Conservation (phyloP, 2,888 invertebrate genomes). For the Andrena hattorfiana region DNA sequence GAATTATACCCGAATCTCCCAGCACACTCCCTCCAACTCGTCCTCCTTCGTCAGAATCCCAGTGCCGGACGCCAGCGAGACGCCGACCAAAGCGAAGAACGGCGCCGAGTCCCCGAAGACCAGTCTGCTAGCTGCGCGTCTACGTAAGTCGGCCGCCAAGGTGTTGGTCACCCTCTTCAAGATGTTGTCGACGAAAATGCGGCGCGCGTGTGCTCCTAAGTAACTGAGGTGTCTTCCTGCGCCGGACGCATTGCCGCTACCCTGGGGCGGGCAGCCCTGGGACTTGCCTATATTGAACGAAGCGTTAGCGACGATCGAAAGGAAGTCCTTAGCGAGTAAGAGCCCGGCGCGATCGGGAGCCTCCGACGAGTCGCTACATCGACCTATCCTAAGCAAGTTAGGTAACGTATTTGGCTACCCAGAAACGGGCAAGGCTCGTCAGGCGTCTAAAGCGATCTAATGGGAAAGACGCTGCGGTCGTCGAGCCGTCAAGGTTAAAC, state of each 20-base stretch:
- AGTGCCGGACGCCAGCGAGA: slow-evolving; percentile 90
- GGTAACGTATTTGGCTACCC: background rate
- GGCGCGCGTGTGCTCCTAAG: slow-evolving; percentile 88
- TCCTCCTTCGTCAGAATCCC: slow-evolving; percentile 92
- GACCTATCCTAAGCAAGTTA: background rate
- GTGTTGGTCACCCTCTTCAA: slow-evolving; percentile 89
- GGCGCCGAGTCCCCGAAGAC: slow-evolving; percentile 90
- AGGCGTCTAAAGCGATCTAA: background rate
- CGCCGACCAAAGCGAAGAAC: slow-evolving; percentile 91
- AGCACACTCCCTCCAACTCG: slow-evolving; percentile 91
- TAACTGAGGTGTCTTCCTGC: slow-evolving; percentile 79
- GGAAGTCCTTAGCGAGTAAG: background rate
- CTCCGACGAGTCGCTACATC: no score
- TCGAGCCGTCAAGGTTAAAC: slow-evolving; percentile 8
- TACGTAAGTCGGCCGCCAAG: slow-evolving; percentile 88
- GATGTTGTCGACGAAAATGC: slow-evolving; percentile 90
- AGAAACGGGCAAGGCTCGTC: no score
- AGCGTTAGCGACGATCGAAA: background rate
- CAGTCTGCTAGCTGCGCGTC: slow-evolving; percentile 87
- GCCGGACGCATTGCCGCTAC: slow-evolving; percentile 73
- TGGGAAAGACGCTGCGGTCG: background rate
- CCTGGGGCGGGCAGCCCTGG: slow-evolving; percentile 81
- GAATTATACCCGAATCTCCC: slow-evolving; percentile 89
- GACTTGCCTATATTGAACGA: slow-evolving; percentile 75
- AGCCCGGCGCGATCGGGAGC: no score